phyloP scores from a whole-genome alignment of 2,797 vertebrate species.

The Schizopygopsis malacanthus region DNA sequence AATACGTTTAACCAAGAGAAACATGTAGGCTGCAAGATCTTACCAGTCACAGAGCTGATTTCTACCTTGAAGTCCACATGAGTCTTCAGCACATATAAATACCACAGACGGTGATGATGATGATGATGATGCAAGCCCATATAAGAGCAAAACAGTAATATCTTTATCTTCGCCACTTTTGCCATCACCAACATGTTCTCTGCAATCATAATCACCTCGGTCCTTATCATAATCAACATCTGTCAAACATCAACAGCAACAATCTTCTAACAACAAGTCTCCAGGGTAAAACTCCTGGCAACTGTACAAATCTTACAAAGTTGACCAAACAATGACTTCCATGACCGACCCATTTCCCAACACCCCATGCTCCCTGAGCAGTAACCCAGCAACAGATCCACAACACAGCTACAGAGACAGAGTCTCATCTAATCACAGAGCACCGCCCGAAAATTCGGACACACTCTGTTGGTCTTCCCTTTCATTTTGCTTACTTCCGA shows the following conservation, averaged over 20 bases:
- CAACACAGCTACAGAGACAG: conserved; percentile 40
- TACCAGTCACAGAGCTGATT: background rate
- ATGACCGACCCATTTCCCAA: conserved; percentile 44
- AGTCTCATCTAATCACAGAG: conserved; percentile 33
- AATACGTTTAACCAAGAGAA: background rate
- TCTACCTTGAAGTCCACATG: background rate
- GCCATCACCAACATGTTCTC: background rate
- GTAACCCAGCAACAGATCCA: conserved; percentile 54
- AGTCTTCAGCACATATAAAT: background rate
- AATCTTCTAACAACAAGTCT: conserved; percentile 31
- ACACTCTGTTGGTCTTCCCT: conserved; percentile 48
- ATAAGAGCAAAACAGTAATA: background rate
- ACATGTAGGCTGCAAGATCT: background rate
- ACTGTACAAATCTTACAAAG: conserved; percentile 26
- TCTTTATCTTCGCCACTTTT: background rate
- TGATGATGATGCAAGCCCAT: background rate
- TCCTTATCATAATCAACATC: conserved; percentile 18
- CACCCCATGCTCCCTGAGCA: conserved; percentile 32
- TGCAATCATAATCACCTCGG: conserved; percentile 13
- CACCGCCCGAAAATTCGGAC: conserved; percentile 25
- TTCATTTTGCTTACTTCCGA: conserved; percentile 53
- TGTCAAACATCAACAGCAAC: conserved; percentile 13
- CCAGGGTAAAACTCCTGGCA: conserved; percentile 15
- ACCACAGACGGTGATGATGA: background rate
- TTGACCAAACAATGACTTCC: conserved; percentile 52